These are phyloP conservation scores for Drosophila baimaii DNA, from an alignment of 1,140 invertebrate genomes.

Conservation along the genomic window DNA sequence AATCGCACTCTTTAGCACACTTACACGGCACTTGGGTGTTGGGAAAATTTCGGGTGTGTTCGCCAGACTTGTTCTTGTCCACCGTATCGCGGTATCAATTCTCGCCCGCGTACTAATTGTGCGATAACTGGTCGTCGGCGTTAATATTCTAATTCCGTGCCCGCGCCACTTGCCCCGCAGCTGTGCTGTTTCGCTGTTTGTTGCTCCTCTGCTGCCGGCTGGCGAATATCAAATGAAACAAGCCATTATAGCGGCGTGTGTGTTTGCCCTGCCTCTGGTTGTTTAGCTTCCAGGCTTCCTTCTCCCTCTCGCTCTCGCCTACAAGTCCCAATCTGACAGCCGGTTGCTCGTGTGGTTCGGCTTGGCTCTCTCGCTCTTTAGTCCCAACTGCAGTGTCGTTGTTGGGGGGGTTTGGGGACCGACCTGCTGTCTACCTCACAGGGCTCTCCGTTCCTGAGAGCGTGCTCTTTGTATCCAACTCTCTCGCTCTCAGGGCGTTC, in stretches of 20 bases:
- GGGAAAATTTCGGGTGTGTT: constrained; percentile 19
- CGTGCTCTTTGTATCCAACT: not conserved
- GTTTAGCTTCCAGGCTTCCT: constrained; percentile 61
- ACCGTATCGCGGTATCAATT: constrained; percentile 39
- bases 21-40: constrained; percentile 50
- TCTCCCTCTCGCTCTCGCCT: constrained; percentile 6
- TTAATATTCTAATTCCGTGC: constrained; percentile 64
- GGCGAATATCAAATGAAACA: constrained; percentile 71
- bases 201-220: constrained; percentile 60
- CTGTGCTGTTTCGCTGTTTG: constrained; percentile 20
- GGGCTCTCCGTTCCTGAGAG: not conserved
- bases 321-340: constrained; percentile 32
- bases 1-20: constrained; percentile 32
- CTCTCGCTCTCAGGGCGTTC: not conserved
- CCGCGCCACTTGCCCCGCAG: constrained; percentile 28
- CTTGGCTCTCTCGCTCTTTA: constrained; percentile 21
- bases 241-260: constrained; percentile 52
- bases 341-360: constrained; percentile 13
- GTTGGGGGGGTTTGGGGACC: not conserved
- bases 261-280: constrained; percentile 32
- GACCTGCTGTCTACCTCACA: not conserved
- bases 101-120: constrained; percentile 61
- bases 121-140: constrained; percentile 64
- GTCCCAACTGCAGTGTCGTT: constrained; percentile 12
- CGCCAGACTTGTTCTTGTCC: constrained; percentile 16